Evolutionary conservation across 2,888 invertebrate species (phyloP).

Genomic region (Dendrolimus houi): DNA sequence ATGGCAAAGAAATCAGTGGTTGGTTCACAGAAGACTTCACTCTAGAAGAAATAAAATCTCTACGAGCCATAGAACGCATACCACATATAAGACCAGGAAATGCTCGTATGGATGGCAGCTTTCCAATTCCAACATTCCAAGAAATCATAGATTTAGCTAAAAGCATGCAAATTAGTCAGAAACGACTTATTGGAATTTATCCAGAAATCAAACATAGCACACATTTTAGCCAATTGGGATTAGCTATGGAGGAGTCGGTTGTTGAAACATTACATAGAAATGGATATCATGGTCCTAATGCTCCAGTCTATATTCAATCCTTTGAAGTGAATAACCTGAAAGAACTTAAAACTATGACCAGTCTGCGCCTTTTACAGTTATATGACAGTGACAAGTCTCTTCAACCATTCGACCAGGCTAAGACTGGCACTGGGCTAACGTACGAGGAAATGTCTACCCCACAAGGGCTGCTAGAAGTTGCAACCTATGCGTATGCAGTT

Average conservation of each 20-base stretch:
- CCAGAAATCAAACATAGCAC: constrained; percentile 61
- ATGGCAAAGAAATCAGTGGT: constrained; percentile 36
- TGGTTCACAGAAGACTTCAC: constrained; percentile 69
- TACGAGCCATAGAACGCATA: constrained; percentile 49
- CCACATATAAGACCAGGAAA: constrained; percentile 52
- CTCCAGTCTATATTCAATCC: constrained; percentile 60
- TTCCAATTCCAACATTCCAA: constrained; percentile 49
- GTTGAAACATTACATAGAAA: constrained; percentile 47
- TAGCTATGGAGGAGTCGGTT: constrained; percentile 46
- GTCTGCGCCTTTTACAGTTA: constrained; percentile 48
- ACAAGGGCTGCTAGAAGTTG: constrained; percentile 47
- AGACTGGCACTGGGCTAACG: constrained; percentile 37
- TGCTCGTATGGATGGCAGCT: constrained; percentile 46
- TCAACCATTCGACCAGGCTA: constrained; percentile 47
- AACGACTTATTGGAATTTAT: constrained; percentile 51
- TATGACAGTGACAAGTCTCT: constrained; percentile 27
- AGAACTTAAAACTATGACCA: constrained; percentile 45
- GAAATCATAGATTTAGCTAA: constrained; percentile 59
- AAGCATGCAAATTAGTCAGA: constrained; percentile 44
- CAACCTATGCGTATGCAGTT: constrained; percentile 54
- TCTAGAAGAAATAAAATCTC: constrained; percentile 52
- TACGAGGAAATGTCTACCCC: constrained; percentile 54
- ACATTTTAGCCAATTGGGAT: constrained; percentile 42
- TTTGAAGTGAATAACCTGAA: constrained; percentile 60
- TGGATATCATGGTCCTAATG: constrained; percentile 36